These are phyloP conservation scores for Parambassis ranga DNA, from an alignment of 2,797 vertebrate genomes.

Conservation along the genomic window DNA sequence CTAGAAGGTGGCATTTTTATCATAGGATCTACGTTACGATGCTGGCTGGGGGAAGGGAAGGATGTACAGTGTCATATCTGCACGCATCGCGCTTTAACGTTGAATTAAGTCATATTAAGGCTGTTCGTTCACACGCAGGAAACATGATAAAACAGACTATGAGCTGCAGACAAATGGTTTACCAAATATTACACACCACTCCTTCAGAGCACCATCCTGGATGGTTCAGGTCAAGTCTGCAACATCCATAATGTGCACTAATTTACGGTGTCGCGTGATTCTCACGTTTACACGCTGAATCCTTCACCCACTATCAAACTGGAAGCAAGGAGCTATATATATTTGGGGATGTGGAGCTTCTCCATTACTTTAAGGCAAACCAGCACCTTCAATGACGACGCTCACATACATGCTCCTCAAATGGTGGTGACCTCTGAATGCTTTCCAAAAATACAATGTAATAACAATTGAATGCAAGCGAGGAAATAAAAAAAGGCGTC, in stretches of 20 bases:
- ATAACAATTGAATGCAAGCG: not conserved
- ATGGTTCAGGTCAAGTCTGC: constrained; percentile 23
- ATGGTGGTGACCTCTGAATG: constrained; percentile 52
- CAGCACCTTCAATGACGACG: constrained; percentile 32
- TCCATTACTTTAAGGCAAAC: not conserved
- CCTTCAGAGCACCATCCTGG: constrained; percentile 1
- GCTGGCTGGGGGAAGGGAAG: constrained; percentile 56
- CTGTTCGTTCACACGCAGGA: not conserved
- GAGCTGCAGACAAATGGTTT: not conserved
- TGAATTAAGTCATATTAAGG: constrained; percentile 1
- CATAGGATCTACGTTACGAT: constrained; percentile 3
- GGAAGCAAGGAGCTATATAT: too few species aligned
- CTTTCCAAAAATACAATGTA: not conserved
- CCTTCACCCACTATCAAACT: too few species aligned
- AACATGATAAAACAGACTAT: not conserved
- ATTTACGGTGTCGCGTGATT: constrained; percentile 3
- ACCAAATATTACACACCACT: too few species aligned
- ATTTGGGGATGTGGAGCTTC: too few species aligned
- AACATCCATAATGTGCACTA: constrained; percentile 13
- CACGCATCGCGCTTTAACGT: constrained; percentile 11
- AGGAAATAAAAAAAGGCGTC: not conserved
- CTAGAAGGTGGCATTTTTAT: constrained; percentile 18
- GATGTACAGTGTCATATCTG: constrained; percentile 11
- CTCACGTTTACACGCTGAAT: constrained; percentile 9
- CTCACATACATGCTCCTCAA: constrained; percentile 20